Evolutionary conservation across 2,113 vertebrate genomes (phyloP).

Genomic region (Podarcis muralis): DNA sequence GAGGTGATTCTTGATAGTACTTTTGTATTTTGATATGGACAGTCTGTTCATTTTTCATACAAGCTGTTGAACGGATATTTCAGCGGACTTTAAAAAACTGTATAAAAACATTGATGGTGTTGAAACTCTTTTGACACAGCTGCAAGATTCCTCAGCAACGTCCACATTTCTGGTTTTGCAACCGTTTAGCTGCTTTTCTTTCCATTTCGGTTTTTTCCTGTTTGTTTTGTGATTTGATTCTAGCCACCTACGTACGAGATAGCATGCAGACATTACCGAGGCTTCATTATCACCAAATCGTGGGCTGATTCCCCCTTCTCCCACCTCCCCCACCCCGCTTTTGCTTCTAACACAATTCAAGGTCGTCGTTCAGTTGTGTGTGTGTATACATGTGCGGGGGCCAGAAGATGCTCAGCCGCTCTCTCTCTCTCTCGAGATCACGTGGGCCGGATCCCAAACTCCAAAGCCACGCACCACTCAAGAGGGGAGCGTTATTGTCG

Average conservation of each 20-base stretch:
- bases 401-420: neutral
- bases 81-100: constrained; percentile 64
- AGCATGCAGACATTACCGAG: constrained; percentile 53
- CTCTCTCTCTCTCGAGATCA: neutral
- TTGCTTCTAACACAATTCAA: neutral
- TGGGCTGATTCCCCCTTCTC: constrained; percentile 42
- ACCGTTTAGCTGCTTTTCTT: constrained; percentile 63
- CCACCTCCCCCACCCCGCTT: neutral
- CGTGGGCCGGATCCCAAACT: neutral
- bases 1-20: constrained; percentile 82
- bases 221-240: constrained; percentile 67
- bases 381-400: too few species aligned
- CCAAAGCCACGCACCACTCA: neutral
- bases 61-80: constrained; percentile 68
- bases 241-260: constrained; percentile 56
- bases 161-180: constrained; percentile 67
- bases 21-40: constrained; percentile 84
- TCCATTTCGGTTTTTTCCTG: constrained; percentile 24
- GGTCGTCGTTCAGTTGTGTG: neutral
- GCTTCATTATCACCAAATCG: constrained; percentile 59
- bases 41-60: constrained; percentile 74
- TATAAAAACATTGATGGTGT: constrained; percentile 67
- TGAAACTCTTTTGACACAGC: constrained; percentile 73
- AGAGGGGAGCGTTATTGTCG: neutral
- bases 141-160: constrained; percentile 69